phyloP scores from a whole-genome alignment of 2,888 invertebrate species.

The Aricia artaxerxes region DNA sequence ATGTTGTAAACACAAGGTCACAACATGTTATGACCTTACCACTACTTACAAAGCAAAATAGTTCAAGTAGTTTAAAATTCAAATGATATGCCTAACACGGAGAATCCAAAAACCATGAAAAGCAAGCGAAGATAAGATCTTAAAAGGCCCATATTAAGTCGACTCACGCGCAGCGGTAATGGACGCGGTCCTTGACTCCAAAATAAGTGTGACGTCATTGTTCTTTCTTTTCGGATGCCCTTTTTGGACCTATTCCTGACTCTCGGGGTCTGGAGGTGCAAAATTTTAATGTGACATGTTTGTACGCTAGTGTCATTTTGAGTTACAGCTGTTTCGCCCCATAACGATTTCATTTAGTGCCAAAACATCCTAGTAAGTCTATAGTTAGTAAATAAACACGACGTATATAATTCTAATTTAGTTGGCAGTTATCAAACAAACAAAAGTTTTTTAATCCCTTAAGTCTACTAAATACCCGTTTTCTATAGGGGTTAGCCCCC shows the following conservation, averaged over 20 bases:
- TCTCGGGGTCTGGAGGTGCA: neutral
- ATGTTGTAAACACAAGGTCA: neutral
- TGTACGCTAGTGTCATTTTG: neutral
- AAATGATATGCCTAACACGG: slow-evolving; percentile 22
- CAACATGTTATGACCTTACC: neutral
- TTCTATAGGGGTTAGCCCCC: neutral
- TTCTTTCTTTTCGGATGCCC: neutral
- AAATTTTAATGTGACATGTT: neutral
- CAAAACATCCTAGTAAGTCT: neutral
- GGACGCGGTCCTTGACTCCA: slow-evolving; percentile 64
- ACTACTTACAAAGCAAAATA: neutral
- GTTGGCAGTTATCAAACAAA: neutral
- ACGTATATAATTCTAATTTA: too few relatives aligned
- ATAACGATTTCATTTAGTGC: neutral
- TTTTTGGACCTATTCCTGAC: neutral
- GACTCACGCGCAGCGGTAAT: slow-evolving; percentile 59
- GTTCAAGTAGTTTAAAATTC: slow-evolving; percentile 4
- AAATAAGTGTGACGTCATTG: slow-evolving; percentile 45
- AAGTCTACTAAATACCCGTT: too few relatives aligned
- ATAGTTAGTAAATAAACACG: too few relatives aligned
- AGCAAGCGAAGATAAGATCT: slow-evolving; percentile 54
- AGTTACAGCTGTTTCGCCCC: neutral
- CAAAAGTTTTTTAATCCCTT: neutral
- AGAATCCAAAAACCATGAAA: slow-evolving; percentile 27
- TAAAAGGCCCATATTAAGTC: slow-evolving; percentile 55